phyloP scores from a whole-genome alignment of 2,797 vertebrate species.

The Bucorvus abyssinicus region DNA sequence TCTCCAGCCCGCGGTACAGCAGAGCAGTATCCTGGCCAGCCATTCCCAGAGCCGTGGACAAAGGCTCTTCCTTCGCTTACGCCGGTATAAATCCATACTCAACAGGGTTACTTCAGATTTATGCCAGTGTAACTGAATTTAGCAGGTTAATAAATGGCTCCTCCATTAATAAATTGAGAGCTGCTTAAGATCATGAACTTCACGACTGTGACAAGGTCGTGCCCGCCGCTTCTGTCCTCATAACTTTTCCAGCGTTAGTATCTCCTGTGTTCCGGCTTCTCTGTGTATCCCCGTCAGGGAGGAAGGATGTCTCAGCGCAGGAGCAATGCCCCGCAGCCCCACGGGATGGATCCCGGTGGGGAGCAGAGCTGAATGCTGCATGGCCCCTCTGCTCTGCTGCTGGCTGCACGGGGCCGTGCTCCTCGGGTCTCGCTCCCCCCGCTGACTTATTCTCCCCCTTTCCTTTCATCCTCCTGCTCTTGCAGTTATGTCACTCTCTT shows the following conservation, averaged over 20 bases:
- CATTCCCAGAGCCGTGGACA: accelerated
- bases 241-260: not conserved
- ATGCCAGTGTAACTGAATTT: not conserved
- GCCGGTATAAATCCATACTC: not conserved
- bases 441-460: not conserved
- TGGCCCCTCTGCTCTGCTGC: not conserved
- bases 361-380: not conserved
- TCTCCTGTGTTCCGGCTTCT: not conserved
- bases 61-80: not conserved
- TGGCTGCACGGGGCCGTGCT: accelerated
- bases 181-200: constrained; percentile 37
- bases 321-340: not conserved
- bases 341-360: accelerated
- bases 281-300: not conserved
- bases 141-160: constrained; percentile 23
- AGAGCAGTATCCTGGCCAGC: accelerated
- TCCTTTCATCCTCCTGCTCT: not conserved
- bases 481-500: constrained; percentile 33
- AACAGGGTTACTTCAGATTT: not conserved
- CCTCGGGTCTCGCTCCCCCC: not conserved
- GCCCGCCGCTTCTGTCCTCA: not conserved
- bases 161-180: constrained; percentile 31
- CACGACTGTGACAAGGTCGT: not conserved
- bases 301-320: not conserved
- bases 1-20: not conserved